These are phyloP conservation scores for Acestrorhynchus altus DNA, from an alignment of 2,797 vertebrate genomes.

Conservation along the genomic window DNA sequence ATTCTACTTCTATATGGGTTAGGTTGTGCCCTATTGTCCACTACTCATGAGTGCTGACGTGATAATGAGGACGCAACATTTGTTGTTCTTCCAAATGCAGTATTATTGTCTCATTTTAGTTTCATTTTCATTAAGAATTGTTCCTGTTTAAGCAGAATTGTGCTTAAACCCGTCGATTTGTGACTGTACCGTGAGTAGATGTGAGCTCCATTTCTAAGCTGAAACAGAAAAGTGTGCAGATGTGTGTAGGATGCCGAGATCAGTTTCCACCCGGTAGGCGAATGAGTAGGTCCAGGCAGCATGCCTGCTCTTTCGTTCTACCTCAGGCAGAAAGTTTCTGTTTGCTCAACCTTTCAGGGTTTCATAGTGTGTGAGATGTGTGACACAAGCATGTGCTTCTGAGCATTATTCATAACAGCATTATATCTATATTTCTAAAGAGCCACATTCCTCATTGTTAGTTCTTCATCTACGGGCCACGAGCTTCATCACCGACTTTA, in stretches of 20 bases:
- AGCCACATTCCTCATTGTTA: too few species aligned
- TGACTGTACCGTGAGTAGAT: neutral
- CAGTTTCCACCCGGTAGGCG: neutral
- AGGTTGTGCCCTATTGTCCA: too few species aligned
- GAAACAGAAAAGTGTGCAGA: neutral
- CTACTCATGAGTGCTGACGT: neutral
- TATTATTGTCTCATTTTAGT: too few species aligned
- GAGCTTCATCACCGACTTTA: too few species aligned
- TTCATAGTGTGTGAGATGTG: neutral
- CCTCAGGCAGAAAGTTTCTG: neutral
- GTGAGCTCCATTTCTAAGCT: neutral
- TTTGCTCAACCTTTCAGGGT: neutral
- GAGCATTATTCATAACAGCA: neutral
- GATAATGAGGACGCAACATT: too few species aligned
- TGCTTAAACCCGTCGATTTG: neutral
- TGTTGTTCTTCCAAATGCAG: too few species aligned
- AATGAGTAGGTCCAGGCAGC: conserved; percentile 34
- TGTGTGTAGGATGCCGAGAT: neutral
- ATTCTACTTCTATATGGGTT: too few species aligned
- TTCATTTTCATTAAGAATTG: too few species aligned
- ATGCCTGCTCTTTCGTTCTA: conserved; percentile 33
- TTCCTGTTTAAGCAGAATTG: too few species aligned
- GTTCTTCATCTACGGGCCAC: too few species aligned
- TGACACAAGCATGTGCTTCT: neutral
- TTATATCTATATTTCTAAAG: neutral